Conservation (phyloP, 1,140 invertebrate genomes). For the Globodera rostochiensis region DNA sequence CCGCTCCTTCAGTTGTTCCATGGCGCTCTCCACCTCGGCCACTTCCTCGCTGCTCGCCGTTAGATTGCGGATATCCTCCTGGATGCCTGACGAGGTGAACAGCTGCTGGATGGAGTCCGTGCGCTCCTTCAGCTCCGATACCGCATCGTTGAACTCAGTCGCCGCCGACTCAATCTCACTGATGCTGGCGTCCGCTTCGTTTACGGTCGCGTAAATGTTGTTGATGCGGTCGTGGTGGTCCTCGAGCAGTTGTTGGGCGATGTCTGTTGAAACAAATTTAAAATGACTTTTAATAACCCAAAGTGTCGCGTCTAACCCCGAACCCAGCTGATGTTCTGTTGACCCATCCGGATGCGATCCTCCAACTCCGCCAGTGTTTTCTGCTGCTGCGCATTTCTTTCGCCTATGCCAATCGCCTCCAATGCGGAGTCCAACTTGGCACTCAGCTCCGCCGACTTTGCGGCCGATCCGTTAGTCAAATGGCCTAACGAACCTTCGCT, state of each 20-base stretch:
- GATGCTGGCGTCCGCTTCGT: conserved; percentile 36
- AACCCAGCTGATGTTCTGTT: conserved; percentile 45
- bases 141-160: conserved; percentile 39
- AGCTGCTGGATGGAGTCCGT: conserved; percentile 42
- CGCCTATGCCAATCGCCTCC: conserved; percentile 24
- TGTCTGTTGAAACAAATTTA: conserved; percentile 28
- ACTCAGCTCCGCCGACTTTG: conserved; percentile 27
- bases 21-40: conserved; percentile 22
- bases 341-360: conserved; percentile 2
- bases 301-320: conserved; percentile 16
- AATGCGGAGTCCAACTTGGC: conserved; percentile 27
- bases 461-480: conserved; percentile 35
- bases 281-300: background rate
- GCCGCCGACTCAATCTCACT: conserved; percentile 42
- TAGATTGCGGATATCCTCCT: conserved; percentile 55
- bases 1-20: conserved; percentile 33
- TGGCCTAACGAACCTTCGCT: conserved; percentile 37
- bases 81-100: conserved; percentile 51
- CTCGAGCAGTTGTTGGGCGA: conserved; percentile 54
- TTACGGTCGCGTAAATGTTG: conserved; percentile 41
- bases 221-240: conserved; percentile 63
- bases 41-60: conserved; percentile 23
- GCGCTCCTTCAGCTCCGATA: conserved; percentile 47
- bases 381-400: conserved; percentile 27
- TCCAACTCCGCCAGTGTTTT: conserved; percentile 35